A percentile compares a stretch with the other conserved stretches of the same genome.
phyloP scores from a whole-genome alignment of 2,888 invertebrate species.

The Drosophila barbarae region DNA sequence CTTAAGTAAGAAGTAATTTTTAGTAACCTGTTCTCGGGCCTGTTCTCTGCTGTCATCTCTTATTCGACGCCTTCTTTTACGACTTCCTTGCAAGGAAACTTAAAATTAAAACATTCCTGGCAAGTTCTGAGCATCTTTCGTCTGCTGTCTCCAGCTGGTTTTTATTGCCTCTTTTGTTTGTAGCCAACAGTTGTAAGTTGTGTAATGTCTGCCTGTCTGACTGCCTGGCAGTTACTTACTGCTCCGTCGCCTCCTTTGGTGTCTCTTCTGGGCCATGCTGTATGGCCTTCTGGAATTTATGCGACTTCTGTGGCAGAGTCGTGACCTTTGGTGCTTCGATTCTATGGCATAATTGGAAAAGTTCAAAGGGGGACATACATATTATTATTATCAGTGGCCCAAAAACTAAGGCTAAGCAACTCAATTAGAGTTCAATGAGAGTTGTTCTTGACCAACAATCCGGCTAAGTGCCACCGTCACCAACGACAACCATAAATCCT shows the following conservation, averaged over 20 bases:
- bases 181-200: conserved; percentile 41
- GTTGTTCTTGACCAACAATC: conserved; percentile 26
- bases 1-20: background rate
- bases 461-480: background rate
- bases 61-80: conserved; percentile 3
- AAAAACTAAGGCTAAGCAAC: conserved; percentile 22
- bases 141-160: conserved; percentile 14
- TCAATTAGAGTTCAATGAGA: conserved; percentile 42
- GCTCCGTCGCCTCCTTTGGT: conserved; percentile 11
- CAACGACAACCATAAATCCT: conserved; percentile 18
- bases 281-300: conserved; percentile 53
- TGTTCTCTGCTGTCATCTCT: conserved; percentile 15
- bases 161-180: conserved; percentile 42
- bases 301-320: conserved; percentile 43
- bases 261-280: conserved; percentile 2
- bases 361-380: conserved; percentile 26
- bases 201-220: conserved; percentile 29
- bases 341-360: conserved; percentile 62
- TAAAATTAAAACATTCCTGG: conserved; percentile 72
- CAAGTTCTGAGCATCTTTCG: conserved; percentile 40
- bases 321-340: conserved; percentile 20
- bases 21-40: background rate
- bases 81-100: conserved; percentile 32
- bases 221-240: conserved; percentile 38
- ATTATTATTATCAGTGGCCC: conserved; percentile 19